Evolutionary conservation across 2,113 vertebrate species (phyloP).

Genomic region (Charadrius vociferus): DNA sequence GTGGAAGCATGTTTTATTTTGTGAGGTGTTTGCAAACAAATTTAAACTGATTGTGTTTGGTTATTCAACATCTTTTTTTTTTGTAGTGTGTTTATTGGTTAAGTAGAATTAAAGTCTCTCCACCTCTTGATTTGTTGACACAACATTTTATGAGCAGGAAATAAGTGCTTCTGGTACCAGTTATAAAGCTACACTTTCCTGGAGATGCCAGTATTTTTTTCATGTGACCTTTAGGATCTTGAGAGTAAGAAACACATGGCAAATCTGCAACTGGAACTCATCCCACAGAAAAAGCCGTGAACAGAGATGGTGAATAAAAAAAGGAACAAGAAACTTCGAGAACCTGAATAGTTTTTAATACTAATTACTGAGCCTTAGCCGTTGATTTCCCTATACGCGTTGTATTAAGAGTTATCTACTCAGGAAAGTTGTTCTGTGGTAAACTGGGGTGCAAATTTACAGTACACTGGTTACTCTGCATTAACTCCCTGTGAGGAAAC

Average conservation of each 20-base stretch:
- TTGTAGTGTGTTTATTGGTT: neutral
- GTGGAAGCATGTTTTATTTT: neutral
- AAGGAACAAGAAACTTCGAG: neutral
- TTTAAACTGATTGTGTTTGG: neutral
- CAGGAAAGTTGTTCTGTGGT: neutral
- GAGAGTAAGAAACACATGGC: neutral
- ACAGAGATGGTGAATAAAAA: neutral
- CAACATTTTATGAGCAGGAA: neutral
- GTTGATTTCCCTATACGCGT: neutral
- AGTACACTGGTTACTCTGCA: slow-evolving; percentile 58
- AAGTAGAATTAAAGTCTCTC: neutral
- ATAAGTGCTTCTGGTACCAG: neutral
- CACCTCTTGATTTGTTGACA: neutral
- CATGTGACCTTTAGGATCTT: neutral
- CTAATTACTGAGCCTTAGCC: neutral
- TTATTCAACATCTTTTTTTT: neutral
- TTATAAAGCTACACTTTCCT: neutral
- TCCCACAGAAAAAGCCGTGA: neutral
- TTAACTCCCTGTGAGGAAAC: slow-evolving; percentile 65
- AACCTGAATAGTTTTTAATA: neutral
- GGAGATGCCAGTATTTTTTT: neutral
- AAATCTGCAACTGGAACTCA: neutral
- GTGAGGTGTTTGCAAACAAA: neutral
- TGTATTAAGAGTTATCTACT: slow-evolving; percentile 2
- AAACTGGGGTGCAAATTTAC: slow-evolving; percentile 59